A percentile compares a stretch with the other conserved stretches of the same genome.
Evolutionary conservation across 92 coral and sea anemone genomes (phyloP).

Genomic region (Phymanthus crucifer): DNA sequence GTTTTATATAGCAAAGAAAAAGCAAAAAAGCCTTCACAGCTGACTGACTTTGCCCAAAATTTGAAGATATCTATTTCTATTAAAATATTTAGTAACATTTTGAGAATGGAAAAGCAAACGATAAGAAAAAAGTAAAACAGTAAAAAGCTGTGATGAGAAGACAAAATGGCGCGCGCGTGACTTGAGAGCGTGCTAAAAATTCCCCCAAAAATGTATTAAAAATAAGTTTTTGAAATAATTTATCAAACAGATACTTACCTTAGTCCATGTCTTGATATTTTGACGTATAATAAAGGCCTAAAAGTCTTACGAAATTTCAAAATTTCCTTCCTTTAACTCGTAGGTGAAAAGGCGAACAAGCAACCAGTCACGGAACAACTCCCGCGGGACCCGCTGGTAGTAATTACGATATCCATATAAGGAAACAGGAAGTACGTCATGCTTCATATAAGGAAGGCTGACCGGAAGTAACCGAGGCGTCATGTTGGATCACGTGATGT

Average conservation of each 20-base stretch:
- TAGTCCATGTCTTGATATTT: neutral
- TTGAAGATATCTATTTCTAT: too few species aligned
- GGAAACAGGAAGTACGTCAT: constrained; percentile 6
- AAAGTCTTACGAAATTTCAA: neutral
- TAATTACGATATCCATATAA: neutral
- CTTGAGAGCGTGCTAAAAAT: neutral
- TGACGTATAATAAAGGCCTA: neutral
- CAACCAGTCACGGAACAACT: neutral
- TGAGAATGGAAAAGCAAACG: neutral
- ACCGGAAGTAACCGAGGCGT: neutral
- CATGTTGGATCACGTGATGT: neutral
- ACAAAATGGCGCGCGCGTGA: neutral
- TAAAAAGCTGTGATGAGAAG: neutral
- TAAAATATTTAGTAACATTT: neutral
- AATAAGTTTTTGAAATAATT: neutral
- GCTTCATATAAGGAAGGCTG: neutral
- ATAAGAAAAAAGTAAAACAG: neutral
- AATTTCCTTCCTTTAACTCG: neutral
- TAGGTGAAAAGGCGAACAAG: neutral
- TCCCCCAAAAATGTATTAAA: neutral
- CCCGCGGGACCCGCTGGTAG: neutral
- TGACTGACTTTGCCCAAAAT: too few species aligned
- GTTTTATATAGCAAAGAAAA: too few species aligned
- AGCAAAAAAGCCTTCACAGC: too few species aligned
- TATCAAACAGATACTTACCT: neutral